Conservation (phyloP, 2,113 vertebrate species). For the Pantherophis guttatus region DNA sequence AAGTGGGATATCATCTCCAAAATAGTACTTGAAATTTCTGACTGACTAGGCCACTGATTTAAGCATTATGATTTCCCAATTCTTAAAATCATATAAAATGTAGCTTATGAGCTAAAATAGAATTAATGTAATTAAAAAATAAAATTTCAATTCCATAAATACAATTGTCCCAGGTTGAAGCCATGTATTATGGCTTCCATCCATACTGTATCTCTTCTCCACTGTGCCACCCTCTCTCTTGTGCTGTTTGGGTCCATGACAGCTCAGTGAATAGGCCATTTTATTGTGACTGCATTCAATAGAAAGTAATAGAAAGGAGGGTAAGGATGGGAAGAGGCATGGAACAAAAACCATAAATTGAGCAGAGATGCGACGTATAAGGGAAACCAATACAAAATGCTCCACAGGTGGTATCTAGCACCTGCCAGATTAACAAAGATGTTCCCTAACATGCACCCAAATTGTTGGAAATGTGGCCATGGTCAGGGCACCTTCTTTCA, state of each 20-base stretch:
- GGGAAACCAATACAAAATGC: too few species aligned
- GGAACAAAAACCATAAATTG: too few species aligned
- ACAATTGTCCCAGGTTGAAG: not conserved
- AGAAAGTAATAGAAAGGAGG: not conserved
- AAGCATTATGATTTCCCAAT: not conserved
- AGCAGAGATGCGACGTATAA: too few species aligned
- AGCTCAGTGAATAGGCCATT: not conserved
- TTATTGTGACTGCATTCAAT: not conserved
- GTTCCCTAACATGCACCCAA: too few species aligned
- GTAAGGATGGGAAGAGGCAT: not conserved
- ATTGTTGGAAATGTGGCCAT: too few species aligned
- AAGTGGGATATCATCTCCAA: not conserved
- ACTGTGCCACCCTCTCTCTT: not conserved
- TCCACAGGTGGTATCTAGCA: too few species aligned
- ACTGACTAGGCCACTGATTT: not conserved
- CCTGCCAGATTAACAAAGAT: too few species aligned
- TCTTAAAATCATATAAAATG: not conserved
- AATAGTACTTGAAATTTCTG: not conserved
- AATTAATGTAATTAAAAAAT: not conserved
- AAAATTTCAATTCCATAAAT: not conserved
- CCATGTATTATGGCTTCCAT: not conserved
- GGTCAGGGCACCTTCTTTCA: too few species aligned
- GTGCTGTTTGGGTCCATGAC: not conserved
- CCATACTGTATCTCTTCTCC: not conserved
- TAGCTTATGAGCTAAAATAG: not conserved